Conservation (phyloP, 1,140 invertebrate genomes). For the Euwallacea fornicatus region DNA sequence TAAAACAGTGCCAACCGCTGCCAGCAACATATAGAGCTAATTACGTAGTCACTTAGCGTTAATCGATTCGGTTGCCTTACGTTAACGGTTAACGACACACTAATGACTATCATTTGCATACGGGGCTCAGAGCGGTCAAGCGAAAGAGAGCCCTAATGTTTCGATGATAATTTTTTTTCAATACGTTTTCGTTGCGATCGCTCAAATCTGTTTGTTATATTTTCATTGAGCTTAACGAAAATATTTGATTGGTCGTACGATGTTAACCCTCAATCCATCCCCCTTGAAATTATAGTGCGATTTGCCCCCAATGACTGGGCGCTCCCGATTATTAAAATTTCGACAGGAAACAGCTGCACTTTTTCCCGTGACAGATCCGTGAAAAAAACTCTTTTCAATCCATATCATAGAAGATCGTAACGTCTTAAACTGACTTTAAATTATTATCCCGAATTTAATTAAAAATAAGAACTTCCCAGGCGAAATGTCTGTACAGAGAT, state of each 20-base stretch:
- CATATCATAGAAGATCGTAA: not conserved
- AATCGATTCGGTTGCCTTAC: slow-evolving; percentile 55
- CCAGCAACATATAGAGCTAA: slow-evolving; percentile 51
- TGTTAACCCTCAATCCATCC: not conserved
- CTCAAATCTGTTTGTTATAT: no score
- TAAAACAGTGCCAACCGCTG: slow-evolving; percentile 23
- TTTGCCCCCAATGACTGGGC: not conserved
- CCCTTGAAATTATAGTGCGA: not conserved
- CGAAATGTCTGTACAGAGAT: slow-evolving; percentile 3
- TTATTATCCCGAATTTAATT: slow-evolving; percentile 12
- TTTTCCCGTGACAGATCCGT: no score
- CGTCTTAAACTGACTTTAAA: slow-evolving; percentile 4
- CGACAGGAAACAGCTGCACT: not conserved
- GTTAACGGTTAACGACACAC: slow-evolving; percentile 55
- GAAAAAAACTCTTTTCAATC: not conserved
- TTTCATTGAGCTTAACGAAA: no score
- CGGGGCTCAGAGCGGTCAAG: slow-evolving; percentile 28
- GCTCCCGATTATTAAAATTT: not conserved
- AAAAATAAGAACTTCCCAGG: slow-evolving; percentile 9
- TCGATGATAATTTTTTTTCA: no score
- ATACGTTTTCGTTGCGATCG: no score
- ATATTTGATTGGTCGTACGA: no score
- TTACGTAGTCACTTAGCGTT: slow-evolving; percentile 56
- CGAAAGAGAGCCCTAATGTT: not conserved
- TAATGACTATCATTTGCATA: slow-evolving; percentile 55